Base-by-base conservation (phyloP, 2,113 vertebrate species). In the Casuarius casuarius region DNA sequence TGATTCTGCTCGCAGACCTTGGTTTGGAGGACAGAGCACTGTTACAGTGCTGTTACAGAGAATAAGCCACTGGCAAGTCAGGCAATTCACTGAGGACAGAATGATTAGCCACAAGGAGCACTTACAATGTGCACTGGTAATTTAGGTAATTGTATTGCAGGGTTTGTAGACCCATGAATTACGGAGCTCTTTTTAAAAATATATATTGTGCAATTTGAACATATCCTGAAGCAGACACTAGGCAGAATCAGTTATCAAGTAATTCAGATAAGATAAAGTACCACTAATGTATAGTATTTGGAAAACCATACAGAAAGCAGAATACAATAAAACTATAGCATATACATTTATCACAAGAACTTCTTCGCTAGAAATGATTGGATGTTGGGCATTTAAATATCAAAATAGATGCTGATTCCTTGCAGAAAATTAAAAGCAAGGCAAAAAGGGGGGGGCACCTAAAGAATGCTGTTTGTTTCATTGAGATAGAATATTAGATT, bases 121-220 rank as follows among this genome's bases (percentile, higher is more conserved):
- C 95, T 98, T 97, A 97, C 86, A 94, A 67, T 97, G 96, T 96
- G 86, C 96, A 77, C 95, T 95, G 96, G 98, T 98, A 98, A 98
- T 98, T 98, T 98, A 97, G 97, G 98, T 98, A 97, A 98, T 98
- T 98, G 97, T 97, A 96, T 97, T 98, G 98, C 97, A 97, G 98
- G 98, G 94, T 98, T 95, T 97, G 95, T 87, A 96, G 96, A 96
- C 96, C 96, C 94, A 91, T 96, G 97, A 97, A 98, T 98, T 98
- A 98, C 97, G 96, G 94, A 98, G 97, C 98, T 97, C 96, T 97
- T 98, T 98, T 98, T 14, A 93, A 97, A 89, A 92, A 85, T 97
- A 93, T 93, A 91, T 94, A 94, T 96, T 96, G 96, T 98, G 94
- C 97, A 98, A 98, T 98, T 98, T 98, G 97, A 98, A 98, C 93